These are phyloP conservation scores for Toxonevra muliebris DNA, from an alignment of 2,888 invertebrate genomes.

Conservation along the genomic window DNA sequence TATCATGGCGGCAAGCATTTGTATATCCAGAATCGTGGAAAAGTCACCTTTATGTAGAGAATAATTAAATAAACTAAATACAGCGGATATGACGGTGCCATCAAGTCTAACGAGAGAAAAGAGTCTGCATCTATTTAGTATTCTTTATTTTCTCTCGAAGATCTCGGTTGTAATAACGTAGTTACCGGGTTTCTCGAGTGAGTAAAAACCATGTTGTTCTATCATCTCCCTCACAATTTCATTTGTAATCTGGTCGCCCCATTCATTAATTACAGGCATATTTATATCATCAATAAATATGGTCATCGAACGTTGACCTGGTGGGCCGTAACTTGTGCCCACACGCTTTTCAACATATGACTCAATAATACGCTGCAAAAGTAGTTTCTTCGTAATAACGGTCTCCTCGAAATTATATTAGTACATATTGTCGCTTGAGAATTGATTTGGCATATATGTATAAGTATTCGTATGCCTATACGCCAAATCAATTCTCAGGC, in stretches of 20 bases:
- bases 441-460: no score
- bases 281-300: constrained; percentile 93
- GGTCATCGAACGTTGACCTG: constrained; percentile 82
- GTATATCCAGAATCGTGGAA: constrained; percentile 79
- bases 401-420: no score
- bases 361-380: constrained; percentile 78
- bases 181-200: constrained; percentile 80
- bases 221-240: constrained; percentile 91
- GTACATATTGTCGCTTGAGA: no score
- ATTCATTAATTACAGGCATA: constrained; percentile 90
- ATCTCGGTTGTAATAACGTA: no score
- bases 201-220: constrained; percentile 86
- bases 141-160: no score
- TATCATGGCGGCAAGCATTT: constrained; percentile 88
- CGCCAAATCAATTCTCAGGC: no score
- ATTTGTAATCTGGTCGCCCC: constrained; percentile 93
- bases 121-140: no score
- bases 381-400: no score
- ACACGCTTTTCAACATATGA: constrained; percentile 91
- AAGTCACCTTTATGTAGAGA: constrained; percentile 71
- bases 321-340: constrained; percentile 87
- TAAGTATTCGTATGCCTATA: no score
- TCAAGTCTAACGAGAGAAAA: no score
- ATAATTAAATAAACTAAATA: not conserved
- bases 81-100: no score